Evolutionary conservation across 2,797 vertebrate genomes (phyloP).

Genomic region (Artibeus jamaicensis): DNA sequence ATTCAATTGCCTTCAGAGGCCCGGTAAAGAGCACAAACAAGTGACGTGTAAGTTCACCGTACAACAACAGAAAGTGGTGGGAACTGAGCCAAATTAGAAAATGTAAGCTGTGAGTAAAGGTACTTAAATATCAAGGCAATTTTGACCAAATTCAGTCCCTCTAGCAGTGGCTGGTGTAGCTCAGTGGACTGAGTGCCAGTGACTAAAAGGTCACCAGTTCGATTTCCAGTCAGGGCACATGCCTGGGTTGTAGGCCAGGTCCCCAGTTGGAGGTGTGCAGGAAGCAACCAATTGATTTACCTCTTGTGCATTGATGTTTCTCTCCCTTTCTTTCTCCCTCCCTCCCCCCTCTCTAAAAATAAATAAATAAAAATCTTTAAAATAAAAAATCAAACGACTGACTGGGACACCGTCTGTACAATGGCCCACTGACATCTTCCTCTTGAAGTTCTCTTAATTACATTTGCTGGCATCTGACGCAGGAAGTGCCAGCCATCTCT

Average conservation of each 20-base stretch:
- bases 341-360: too few species aligned
- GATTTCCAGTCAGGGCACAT: too few species aligned
- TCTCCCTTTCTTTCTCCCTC: too few species aligned
- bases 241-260: too few species aligned
- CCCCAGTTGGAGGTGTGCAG: too few species aligned
- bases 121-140: constrained; percentile 18
- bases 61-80: not conserved
- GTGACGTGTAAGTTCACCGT: not conserved
- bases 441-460: not conserved
- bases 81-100: constrained; percentile 4
- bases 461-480: not conserved
- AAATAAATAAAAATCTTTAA: too few species aligned
- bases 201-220: too few species aligned
- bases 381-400: not conserved
- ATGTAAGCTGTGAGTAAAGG: not conserved
- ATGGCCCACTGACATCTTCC: not conserved
- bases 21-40: not conserved
- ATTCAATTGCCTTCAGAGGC: not conserved
- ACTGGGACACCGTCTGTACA: not conserved
- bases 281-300: too few species aligned
- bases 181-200: too few species aligned
- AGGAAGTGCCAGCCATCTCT: not conserved
- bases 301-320: too few species aligned
- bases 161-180: not conserved
- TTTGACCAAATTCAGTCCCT: not conserved